phyloP scores from a whole-genome alignment of 2,113 vertebrate species.

The Dissostichus mawsoni region DNA sequence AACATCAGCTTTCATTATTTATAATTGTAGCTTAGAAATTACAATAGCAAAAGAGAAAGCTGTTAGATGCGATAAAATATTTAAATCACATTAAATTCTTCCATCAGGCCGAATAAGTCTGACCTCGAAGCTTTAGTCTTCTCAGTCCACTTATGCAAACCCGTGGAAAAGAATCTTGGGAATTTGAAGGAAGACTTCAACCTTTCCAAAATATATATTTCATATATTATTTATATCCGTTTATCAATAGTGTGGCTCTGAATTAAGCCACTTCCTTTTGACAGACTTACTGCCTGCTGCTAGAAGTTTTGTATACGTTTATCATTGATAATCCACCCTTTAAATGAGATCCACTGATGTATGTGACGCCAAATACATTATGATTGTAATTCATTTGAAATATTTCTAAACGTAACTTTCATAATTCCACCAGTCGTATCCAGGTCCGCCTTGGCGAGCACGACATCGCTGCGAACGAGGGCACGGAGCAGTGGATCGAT shows the following conservation, averaged over 20 bases:
- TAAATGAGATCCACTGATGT: too few species aligned
- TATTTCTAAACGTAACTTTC: neutral
- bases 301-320: too few species aligned
- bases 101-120: neutral
- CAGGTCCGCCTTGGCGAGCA: conserved; percentile 83
- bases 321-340: too few species aligned
- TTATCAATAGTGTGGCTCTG: too few species aligned
- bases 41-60: neutral
- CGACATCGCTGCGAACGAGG: conserved; percentile 74
- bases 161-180: neutral
- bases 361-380: too few species aligned
- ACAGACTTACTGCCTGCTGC: too few species aligned
- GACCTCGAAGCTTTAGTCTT: neutral
- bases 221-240: too few species aligned
- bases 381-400: too few species aligned
- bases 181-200: neutral
- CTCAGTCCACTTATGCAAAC: neutral
- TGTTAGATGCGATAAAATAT: neutral
- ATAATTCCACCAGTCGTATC: conserved; percentile 54
- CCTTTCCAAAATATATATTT: too few species aligned
- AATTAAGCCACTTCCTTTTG: too few species aligned
- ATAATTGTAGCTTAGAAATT: neutral
- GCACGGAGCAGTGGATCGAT: conserved; percentile 75
- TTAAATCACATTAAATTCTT: neutral
- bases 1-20: neutral